Conservation (phyloP, 2,888 invertebrate species). For the Subacronicta megacephala region DNA sequence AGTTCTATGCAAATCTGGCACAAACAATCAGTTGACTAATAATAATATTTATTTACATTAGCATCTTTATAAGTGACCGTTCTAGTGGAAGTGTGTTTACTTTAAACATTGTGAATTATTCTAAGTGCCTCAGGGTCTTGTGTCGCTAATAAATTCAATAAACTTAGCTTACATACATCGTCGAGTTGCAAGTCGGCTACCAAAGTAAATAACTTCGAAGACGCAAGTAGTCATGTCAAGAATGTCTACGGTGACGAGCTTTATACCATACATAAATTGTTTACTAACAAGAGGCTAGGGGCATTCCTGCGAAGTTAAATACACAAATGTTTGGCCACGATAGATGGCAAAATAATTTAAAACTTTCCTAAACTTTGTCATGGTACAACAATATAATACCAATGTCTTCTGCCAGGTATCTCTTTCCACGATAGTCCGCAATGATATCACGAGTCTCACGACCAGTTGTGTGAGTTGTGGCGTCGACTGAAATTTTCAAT, state of each 20-base stretch:
- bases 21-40: too few relatives aligned
- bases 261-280: slow-evolving; percentile 32
- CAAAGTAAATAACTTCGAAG: slow-evolving; percentile 12
- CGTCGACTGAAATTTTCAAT: too few relatives aligned
- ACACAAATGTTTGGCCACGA: slow-evolving; percentile 15
- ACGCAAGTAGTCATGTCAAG: slow-evolving; percentile 41
- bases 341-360: slow-evolving; percentile 15
- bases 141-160: slow-evolving; percentile 51
- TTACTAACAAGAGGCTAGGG: slow-evolving; percentile 33
- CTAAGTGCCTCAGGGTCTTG: slow-evolving; percentile 36
- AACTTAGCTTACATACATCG: slow-evolving; percentile 40
- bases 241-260: slow-evolving; percentile 38
- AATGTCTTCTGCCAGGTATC: too few relatives aligned
- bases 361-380: slow-evolving; percentile 12
- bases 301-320: slow-evolving; percentile 10
- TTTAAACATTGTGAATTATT: slow-evolving; percentile 25
- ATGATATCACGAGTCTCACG: too few relatives aligned
- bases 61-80: slow-evolving; percentile 3
- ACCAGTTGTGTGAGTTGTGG: too few relatives aligned
- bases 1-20: too few relatives aligned
- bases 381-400: too few relatives aligned
- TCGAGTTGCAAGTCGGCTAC: slow-evolving; percentile 6
- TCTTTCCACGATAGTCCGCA: too few relatives aligned
- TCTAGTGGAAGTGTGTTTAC: slow-evolving; percentile 19
- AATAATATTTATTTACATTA: slow-evolving; percentile 1